Percentiles rank a stretch among this genome's conserved stretches.
These are phyloP conservation scores for Epinotia brunnichana DNA, from an alignment of 2,888 invertebrate species.

Conservation along the genomic window DNA sequence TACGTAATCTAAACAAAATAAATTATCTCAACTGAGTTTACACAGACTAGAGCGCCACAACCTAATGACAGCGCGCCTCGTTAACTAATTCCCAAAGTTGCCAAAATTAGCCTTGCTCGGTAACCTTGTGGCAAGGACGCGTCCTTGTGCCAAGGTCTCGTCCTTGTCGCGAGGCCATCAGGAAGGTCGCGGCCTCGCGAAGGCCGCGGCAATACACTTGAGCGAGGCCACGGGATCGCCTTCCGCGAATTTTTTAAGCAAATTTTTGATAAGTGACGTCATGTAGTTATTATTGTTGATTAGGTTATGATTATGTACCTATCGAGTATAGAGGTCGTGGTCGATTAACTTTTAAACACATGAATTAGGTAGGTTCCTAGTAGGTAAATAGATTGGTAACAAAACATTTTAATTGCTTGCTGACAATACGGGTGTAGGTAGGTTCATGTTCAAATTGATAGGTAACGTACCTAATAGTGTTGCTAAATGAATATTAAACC, in stretches of 20 bases:
- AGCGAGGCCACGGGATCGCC: constrained; percentile 13
- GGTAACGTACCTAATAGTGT: too few species aligned
- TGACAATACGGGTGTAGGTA: too few species aligned
- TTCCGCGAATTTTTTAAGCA: constrained; percentile 29
- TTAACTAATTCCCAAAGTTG: constrained; percentile 26
- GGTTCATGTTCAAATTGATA: too few species aligned
- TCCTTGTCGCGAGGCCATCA: constrained; percentile 31
- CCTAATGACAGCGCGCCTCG: neutral
- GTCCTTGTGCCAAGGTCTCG: constrained; percentile 55
- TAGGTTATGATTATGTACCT: neutral
- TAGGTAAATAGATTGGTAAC: too few species aligned
- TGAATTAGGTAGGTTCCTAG: neutral
- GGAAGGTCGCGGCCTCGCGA: constrained; percentile 29
- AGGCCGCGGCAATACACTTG: constrained; percentile 34
- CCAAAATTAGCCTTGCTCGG: constrained; percentile 18
- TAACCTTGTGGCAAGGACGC: constrained; percentile 46
- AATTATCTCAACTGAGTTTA: neutral
- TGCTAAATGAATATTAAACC: too few species aligned
- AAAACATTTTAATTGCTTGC: too few species aligned
- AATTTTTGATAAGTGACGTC: constrained; percentile 28
- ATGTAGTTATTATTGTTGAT: constrained; percentile 18
- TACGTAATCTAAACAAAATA: neutral
- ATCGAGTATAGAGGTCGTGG: neutral
- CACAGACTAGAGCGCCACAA: constrained; percentile 12
- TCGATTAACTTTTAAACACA: neutral